Evolutionary conservation across 2,888 invertebrate genomes (phyloP).

Genomic region (Drosophila picticornis): DNA sequence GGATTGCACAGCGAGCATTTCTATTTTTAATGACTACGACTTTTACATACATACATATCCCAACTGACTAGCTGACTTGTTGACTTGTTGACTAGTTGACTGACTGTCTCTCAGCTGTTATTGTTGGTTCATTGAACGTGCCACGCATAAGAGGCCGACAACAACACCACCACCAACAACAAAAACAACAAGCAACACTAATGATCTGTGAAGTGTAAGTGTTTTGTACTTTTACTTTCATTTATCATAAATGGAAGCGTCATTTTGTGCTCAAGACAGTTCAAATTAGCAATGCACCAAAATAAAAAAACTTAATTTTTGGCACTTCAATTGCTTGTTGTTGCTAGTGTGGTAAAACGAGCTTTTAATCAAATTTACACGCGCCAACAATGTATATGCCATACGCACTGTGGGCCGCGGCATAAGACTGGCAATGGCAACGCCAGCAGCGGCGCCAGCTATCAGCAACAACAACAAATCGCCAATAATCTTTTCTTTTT

Average conservation of each 20-base stretch:
- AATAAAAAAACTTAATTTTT: conserved; percentile 44
- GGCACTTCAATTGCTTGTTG: conserved; percentile 68
- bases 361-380: conserved; percentile 79
- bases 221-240: conserved; percentile 78
- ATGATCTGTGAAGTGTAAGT: conserved; percentile 77
- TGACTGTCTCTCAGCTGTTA: conserved; percentile 32
- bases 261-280: conserved; percentile 57
- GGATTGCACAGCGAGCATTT: conserved; percentile 52
- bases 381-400: conserved; percentile 56
- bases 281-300: conserved; percentile 65
- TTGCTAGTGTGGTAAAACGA: conserved; percentile 61
- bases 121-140: conserved; percentile 70
- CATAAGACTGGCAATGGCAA: conserved; percentile 10
- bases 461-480: conserved; percentile 11
- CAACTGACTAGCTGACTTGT: conserved; percentile 28
- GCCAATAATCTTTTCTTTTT: conserved; percentile 18
- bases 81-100: conserved; percentile 27
- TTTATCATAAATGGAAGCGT: conserved; percentile 78
- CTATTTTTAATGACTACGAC: conserved; percentile 72
- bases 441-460: conserved; percentile 14
- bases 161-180: conserved; percentile 5
- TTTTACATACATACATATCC: conserved; percentile 44
- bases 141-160: conserved; percentile 45
- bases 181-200: conserved; percentile 56
- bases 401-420: conserved; percentile 73